phyloP scores from a whole-genome alignment of 2,888 invertebrate genomes.

The Meiosimyza decipiens region DNA sequence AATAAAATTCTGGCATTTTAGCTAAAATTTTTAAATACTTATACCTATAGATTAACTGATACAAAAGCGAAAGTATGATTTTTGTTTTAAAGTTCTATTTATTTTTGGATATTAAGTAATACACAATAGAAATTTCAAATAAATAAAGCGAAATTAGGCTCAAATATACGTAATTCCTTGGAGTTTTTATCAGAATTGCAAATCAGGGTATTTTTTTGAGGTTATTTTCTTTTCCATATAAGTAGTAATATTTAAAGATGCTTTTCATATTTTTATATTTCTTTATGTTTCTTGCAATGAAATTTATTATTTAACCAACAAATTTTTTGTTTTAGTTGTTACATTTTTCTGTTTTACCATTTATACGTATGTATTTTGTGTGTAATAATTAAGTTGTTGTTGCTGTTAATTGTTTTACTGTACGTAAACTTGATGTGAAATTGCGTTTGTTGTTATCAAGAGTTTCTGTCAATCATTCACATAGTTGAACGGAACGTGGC shows the following conservation, averaged over 20 bases:
- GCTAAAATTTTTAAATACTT: no score
- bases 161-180: no score
- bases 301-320: slow-evolving; percentile 41
- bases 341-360: slow-evolving; percentile 47
- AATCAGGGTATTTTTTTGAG: background rate
- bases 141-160: no score
- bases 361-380: slow-evolving; percentile 42
- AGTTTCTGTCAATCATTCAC: background rate
- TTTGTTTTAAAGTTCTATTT: no score
- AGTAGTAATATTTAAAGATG: slow-evolving; percentile 22
- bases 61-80: no score
- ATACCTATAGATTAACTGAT: no score
- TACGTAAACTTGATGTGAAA: background rate
- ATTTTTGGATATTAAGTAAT: no score
- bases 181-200: no score
- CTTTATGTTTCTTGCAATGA: slow-evolving; percentile 44
- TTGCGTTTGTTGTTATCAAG: background rate
- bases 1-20: no score
- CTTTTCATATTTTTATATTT: slow-evolving; percentile 35
- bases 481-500: no score
- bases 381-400: slow-evolving; percentile 19
- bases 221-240: slow-evolving; percentile 10
- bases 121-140: no score
- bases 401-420: slow-evolving; percentile 11
- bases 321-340: slow-evolving; percentile 42